phyloP scores from a whole-genome alignment of 2,797 vertebrate genomes.

The Lepilemur septentrionalis region DNA sequence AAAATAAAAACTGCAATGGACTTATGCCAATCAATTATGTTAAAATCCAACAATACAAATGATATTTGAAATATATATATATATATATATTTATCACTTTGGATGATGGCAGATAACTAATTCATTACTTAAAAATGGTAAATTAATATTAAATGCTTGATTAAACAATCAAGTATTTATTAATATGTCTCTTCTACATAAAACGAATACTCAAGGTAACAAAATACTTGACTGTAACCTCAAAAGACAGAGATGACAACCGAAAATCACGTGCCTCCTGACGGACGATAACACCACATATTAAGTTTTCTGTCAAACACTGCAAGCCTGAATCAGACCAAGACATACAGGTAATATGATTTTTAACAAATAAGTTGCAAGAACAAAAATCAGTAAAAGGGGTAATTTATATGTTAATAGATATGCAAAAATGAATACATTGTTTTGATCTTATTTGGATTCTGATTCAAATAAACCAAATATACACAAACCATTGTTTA shows the following conservation, averaged over 20 bases:
- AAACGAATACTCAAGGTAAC: neutral
- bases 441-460: neutral
- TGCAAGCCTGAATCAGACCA: neutral
- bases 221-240: neutral
- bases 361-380: neutral
- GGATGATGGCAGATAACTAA: neutral
- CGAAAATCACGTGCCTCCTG: neutral
- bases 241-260: neutral
- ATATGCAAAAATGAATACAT: neutral
- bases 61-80: neutral
- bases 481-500: neutral
- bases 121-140: neutral
- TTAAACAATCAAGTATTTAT: neutral
- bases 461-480: neutral
- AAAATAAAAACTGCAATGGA: neutral
- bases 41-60: neutral
- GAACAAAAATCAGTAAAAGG: neutral
- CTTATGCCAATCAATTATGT: neutral
- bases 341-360: neutral
- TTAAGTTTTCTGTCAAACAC: neutral
- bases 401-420: neutral
- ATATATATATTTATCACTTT: neutral
- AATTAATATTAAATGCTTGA: neutral
- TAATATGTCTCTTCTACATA: neutral
- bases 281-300: neutral